Base-by-base conservation (phyloP, 2,888 invertebrate genomes). In the Acrobasis suavella region DNA sequence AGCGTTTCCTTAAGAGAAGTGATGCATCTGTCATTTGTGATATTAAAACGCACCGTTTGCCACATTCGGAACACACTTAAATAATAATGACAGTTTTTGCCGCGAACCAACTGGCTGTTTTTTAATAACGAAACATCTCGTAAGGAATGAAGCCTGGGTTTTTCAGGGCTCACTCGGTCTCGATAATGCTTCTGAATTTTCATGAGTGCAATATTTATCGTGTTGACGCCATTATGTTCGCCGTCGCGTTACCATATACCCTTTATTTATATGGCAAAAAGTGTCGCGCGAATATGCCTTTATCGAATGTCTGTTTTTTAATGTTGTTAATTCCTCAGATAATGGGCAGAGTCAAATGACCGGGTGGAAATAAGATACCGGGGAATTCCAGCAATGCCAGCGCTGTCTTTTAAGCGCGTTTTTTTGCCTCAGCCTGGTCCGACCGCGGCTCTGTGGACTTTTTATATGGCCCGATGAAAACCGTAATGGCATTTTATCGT, bases 401-500 rank as follows among this genome's bases (percentile, higher is more conserved):
- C 87, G 85, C 87, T 85, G 81, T 89, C 88, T 91, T 91, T 90
- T 88, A 90, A 87, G 82, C 80, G 76, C 74, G 76, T 86, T 91
- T 91, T 90, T 87, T 91, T 87, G 80, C 68, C n/a, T 87, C 80
- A 67, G 62, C 68, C 76, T 81, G 80, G 84, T 84, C 88, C 84
- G 83, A 83, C 73, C 85, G 83, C 86, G 74, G 83, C 42, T 81
- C 87, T 84, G 85, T 84, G 83, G 77, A 71, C 79, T 89, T 90
- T 91, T 91, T 91, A 83, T 83, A 79, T 77, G 83, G 76, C 80
- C 81, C 85, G 84, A 90, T 90, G 91, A 91, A 91, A 91, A 91
- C 91, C 90, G 87, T 91, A 91, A 91, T 91, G 90, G 91, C 91
- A 91, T 91, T 91, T 91, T 91, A 90, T 91, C 87, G 90, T 91